Percentiles rank a stretch among this genome's conserved stretches.
Evolutionary conservation across 2,888 invertebrate genomes (phyloP).

Genomic region (Prostheceraeus crozeri): DNA sequence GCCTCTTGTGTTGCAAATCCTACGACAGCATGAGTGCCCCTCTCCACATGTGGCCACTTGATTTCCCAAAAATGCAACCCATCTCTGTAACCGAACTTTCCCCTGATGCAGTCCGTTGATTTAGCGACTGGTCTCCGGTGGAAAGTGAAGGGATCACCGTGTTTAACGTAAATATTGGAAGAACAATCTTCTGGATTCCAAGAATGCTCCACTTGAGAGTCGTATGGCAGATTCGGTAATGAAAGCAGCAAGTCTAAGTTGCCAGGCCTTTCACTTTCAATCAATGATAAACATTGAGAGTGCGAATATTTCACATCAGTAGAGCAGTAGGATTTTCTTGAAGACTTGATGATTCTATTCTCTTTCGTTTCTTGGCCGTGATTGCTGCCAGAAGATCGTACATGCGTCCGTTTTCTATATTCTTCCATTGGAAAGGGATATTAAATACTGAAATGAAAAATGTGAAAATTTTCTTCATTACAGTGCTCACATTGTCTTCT

Average conservation of each 20-base stretch:
- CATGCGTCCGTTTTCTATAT: too few species aligned
- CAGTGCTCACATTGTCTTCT: too few species aligned
- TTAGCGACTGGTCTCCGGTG: conserved; percentile 94
- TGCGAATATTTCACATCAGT: too few species aligned
- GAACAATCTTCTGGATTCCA: conserved; percentile 95
- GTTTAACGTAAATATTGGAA: conserved; percentile 96
- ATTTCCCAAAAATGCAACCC: conserved; percentile 98
- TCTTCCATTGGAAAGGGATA: too few species aligned
- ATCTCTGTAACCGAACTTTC: conserved; percentile 81
- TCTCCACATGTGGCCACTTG: conserved; percentile 67
- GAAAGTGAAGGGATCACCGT: conserved; percentile 94
- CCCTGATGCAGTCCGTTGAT: conserved; percentile 97
- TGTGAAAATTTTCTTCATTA: too few species aligned
- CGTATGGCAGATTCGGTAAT: conserved; percentile 84
- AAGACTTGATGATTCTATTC: too few species aligned
- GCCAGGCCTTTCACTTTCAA: conserved; percentile 62
- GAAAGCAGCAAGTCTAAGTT: conserved; percentile 89
- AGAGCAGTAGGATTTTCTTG: too few species aligned
- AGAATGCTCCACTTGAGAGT: conserved; percentile 81
- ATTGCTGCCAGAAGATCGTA: too few species aligned
- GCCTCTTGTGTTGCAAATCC: conserved; percentile 14
- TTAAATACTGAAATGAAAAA: too few species aligned
- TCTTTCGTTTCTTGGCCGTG: too few species aligned
- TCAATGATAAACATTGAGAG: too few species aligned
- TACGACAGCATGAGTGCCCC: conserved; percentile 32